A percentile compares a stretch with the other conserved stretches of the same genome.
Conservation (phyloP, 2,113 vertebrate species). For the Lophotis ruficrista region DNA sequence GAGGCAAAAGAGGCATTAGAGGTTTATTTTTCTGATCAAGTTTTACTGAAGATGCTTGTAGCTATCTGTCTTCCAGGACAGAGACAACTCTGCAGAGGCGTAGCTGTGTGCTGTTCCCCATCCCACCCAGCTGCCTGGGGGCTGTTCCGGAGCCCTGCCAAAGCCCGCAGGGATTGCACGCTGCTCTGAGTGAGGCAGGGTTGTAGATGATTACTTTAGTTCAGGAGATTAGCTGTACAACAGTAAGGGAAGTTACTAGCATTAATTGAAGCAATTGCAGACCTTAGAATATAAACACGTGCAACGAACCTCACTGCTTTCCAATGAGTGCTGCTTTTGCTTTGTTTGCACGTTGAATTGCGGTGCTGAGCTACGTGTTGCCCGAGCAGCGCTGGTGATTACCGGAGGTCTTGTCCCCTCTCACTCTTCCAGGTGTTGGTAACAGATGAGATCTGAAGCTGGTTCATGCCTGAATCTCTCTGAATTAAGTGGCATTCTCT, state of each 20-base stretch:
- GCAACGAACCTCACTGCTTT: not conserved
- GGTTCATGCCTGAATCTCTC: not conserved
- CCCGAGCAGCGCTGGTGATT: accelerated
- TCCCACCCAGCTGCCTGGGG: not conserved
- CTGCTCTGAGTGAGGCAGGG: not conserved
- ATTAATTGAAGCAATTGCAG: not conserved
- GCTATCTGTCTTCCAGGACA: not conserved
- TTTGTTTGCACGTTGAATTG: accelerated
- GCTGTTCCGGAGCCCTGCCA: not conserved
- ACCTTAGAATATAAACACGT: not conserved
- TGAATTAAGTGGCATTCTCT: not conserved
- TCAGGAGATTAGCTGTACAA: not conserved
- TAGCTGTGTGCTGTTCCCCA: not conserved
- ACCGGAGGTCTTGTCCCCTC: not conserved
- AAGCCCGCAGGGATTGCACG: accelerated
- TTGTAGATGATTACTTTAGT: not conserved
- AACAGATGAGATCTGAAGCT: not conserved
- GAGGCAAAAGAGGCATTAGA: not conserved
- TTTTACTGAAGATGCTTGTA: not conserved
- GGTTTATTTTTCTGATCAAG: not conserved
- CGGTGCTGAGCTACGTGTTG: not conserved
- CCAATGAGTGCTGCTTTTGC: not conserved
- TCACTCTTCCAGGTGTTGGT: not conserved
- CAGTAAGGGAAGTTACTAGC: not conserved
- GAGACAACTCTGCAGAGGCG: not conserved